phyloP scores from a whole-genome alignment of 2,888 invertebrate species.

The Herminia tarsipennalis region DNA sequence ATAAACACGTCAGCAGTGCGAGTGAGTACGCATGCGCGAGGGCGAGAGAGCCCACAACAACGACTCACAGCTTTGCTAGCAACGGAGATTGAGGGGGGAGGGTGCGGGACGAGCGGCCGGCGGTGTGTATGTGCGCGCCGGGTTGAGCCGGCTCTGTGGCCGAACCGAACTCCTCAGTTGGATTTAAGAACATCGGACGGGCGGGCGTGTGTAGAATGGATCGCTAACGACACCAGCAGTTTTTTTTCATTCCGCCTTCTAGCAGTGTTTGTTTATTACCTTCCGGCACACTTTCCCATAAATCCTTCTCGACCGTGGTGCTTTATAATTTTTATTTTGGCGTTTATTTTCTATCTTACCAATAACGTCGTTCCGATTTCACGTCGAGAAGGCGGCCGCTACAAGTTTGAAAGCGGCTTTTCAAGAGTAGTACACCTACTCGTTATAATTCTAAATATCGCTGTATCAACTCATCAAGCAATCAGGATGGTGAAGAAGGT shows the following conservation, averaged over 20 bases:
- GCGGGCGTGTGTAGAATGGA: slow-evolving; percentile 85
- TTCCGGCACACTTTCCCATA: slow-evolving; percentile 78
- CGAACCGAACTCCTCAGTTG: slow-evolving; percentile 69
- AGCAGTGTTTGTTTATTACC: slow-evolving; percentile 83
- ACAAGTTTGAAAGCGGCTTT: slow-evolving; percentile 85
- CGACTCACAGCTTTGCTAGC: slow-evolving; percentile 52
- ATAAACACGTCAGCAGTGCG: slow-evolving; percentile 83
- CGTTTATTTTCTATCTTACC: slow-evolving; percentile 70
- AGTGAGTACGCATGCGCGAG: slow-evolving; percentile 79
- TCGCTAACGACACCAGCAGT: slow-evolving; percentile 85
- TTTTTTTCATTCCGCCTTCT: slow-evolving; percentile 86
- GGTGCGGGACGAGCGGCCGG: slow-evolving; percentile 38
- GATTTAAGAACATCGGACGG: slow-evolving; percentile 85
- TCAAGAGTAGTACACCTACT: slow-evolving; percentile 82
- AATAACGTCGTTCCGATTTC: slow-evolving; percentile 81
- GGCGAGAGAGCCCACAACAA: slow-evolving; percentile 69
- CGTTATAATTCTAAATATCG: slow-evolving; percentile 72
- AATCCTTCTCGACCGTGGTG: slow-evolving; percentile 83
- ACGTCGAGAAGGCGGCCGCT: slow-evolving; percentile 82
- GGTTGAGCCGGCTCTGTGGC: slow-evolving; percentile 60
- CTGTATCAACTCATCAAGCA: slow-evolving; percentile 75
- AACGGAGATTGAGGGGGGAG: slow-evolving; percentile 52
- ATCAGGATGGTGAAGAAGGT: slow-evolving; percentile 85
- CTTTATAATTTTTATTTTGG: slow-evolving; percentile 70
- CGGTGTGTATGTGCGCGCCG: slow-evolving; percentile 53